A percentile compares a stretch with the other conserved stretches of the same genome.
phyloP scores from a whole-genome alignment of 1,140 invertebrate species.

The Periplaneta americana region DNA sequence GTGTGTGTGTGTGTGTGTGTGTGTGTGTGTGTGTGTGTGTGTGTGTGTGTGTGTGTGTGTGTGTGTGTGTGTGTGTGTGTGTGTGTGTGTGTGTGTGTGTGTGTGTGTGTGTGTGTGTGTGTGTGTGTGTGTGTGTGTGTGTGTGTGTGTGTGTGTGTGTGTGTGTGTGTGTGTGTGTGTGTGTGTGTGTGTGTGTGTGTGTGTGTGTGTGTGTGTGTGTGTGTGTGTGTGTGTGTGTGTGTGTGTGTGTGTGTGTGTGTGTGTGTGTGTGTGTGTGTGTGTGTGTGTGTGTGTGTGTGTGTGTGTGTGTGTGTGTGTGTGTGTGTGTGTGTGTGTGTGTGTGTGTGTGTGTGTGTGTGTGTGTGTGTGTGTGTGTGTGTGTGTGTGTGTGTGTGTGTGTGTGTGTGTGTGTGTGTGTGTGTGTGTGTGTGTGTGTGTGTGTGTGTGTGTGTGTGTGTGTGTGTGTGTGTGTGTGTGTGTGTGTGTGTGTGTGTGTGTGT shows the following conservation, averaged over 20 bases:
- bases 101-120: conserved; percentile 26
- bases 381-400: conserved; percentile 23
- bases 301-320: conserved; percentile 23
- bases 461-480: conserved; percentile 21
- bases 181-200: conserved; percentile 28
- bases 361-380: conserved; percentile 22
- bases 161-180: conserved; percentile 27
- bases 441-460: conserved; percentile 21
- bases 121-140: conserved; percentile 27
- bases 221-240: conserved; percentile 30
- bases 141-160: conserved; percentile 28
- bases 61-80: conserved; percentile 25
- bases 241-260: conserved; percentile 30
- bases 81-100: conserved; percentile 26
- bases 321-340: conserved; percentile 22
- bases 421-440: conserved; percentile 26
- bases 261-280: conserved; percentile 22
- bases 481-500: conserved; percentile 21
- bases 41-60: conserved; percentile 26
- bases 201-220: conserved; percentile 26
- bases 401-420: conserved; percentile 33
- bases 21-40: conserved; percentile 25
- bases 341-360: conserved; percentile 22
- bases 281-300: conserved; percentile 22
- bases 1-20: conserved; percentile 16